Evolutionary conservation across 2,113 vertebrate species (phyloP), one percentile per base, ranked within the genome.

Genomic region (Megalops atlanticus): DNA sequence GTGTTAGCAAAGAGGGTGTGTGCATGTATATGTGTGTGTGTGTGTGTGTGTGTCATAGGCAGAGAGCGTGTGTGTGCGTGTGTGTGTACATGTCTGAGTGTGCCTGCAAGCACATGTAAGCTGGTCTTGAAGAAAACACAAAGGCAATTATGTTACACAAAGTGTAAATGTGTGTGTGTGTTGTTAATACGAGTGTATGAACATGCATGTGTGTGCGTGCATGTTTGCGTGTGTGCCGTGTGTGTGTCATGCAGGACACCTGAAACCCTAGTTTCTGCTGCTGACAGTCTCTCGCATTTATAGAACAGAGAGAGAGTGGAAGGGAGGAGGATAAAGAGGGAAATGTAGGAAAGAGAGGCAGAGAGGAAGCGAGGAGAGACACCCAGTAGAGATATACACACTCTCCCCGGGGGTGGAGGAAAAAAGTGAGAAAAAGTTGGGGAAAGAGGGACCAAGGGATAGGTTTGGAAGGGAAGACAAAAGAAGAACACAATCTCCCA

Each of bases 1-100:
- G 78, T 91, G 80, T 90, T 92, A 83, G 91, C 90, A 83, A 49
- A 88, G 73, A 82, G 81, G 86, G 82, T 84, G 84, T 76, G n/a
- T 76, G n/a, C 4, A 10, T 74, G 45, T 52, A 81, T 76, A 73
- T 47, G 80, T 78, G 74, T 38, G 36, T 36, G 64, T 33, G 41
- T 40, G 68, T 69, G 45, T 52, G 84, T 76, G 77, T 47, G 80
- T 78, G 74, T 38, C n/a, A n/a, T 24, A 76, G 45, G n/a, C 15
- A 24, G 45, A n/a, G 12, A 77, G 52, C 76, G 47, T 54, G 45
- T 52, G 84, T 76, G 77, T 47, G 80, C 76, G 74, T 38, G 36
- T 36, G 64, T 33, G 41, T 40, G 68, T 69, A 78, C 21, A 64
- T 36, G 41, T 77, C n/a, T n/a, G 40, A 69, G 40, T 70, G 39